Evolutionary conservation across 2,888 invertebrate genomes (phyloP), one percentile per base, ranked within the genome.

Genomic region (Caenorhabditis sulstoni): DNA sequence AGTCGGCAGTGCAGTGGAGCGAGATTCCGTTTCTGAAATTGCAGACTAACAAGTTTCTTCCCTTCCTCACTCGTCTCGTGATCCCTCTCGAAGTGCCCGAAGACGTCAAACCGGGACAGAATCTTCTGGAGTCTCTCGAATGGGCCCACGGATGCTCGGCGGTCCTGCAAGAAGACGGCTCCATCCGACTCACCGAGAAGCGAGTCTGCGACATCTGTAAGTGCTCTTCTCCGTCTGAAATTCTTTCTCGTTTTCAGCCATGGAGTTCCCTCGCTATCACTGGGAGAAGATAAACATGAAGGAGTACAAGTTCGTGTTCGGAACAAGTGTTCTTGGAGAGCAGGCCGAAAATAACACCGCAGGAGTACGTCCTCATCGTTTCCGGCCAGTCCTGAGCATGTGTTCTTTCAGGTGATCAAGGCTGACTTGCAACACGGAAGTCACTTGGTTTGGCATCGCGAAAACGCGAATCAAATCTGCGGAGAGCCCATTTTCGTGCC

Each of bases 291-390:
- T 91, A 88, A 92, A 93, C 78, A 94, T 94, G 74, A 90, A 93
- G 81, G 93, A 93, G 1, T 96, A 96, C 90, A 93, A 93, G 85
- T 96, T 94, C 90, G 95, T 95, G 90, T 97, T 96, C 90, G 96
- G 92, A 18, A 75, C 82, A 11, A 65, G 68, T 23, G 61, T 85
- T 5, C 67, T 82, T 0, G 76, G 71, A 9, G 41, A 68, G 16
- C 58, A 20, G 23, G 29, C 29, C 4, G 29, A 29, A 7, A 29
- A 29, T 7, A 29, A 29, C 29, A 29, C 29, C 7, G 29, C 29
- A 3, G 29, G 29, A 7, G 29, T 29, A 29, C 7, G 4, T 29
- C 29, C 29, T 29, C 7, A 5, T 29, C 29, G 4, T 29, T 29
- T 29, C 4, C 3, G 4, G 3, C 3, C 3, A 29, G 29, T 29